Percentiles rank a stretch among this genome's conserved stretches.
These are phyloP conservation scores for Abrostola tripartita DNA, from an alignment of 2,888 invertebrate genomes.

Conservation along the genomic window DNA sequence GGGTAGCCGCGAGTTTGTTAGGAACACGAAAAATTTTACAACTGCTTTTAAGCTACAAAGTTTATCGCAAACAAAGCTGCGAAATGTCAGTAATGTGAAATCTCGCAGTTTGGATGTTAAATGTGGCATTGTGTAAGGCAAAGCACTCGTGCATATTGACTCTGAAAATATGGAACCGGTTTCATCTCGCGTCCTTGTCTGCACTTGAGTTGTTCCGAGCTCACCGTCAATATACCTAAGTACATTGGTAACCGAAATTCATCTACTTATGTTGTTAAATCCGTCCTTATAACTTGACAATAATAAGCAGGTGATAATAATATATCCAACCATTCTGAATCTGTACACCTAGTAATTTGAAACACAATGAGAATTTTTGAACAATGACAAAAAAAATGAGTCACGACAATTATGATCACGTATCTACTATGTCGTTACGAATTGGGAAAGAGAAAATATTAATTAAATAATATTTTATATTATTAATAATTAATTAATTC, in stretches of 20 bases:
- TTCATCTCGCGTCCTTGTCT: conserved; percentile 44
- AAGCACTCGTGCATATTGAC: conserved; percentile 26
- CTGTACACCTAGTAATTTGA: background rate
- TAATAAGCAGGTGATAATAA: conserved; percentile 30
- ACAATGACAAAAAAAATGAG: background rate
- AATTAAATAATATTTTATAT: too few species aligned
- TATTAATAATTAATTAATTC: too few species aligned
- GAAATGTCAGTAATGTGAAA: conserved; percentile 29
- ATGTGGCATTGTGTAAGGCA: conserved; percentile 42
- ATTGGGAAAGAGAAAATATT: too few species aligned
- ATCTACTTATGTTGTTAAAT: conserved; percentile 37
- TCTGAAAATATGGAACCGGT: conserved; percentile 48
- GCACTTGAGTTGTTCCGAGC: conserved; percentile 35
- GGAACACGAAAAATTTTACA: conserved; percentile 32
- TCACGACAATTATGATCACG: background rate
- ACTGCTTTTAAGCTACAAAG: conserved; percentile 30
- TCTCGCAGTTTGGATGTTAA: conserved; percentile 31
- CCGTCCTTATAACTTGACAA: conserved; percentile 52
- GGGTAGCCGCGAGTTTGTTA: too few species aligned
- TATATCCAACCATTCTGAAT: background rate
- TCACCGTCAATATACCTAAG: conserved; percentile 9
- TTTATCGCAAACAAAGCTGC: conserved; percentile 30
- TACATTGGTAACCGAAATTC: conserved; percentile 17
- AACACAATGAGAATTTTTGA: background rate
- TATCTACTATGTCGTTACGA: background rate